Evolutionary conservation across 1,140 invertebrate species (phyloP).

Genomic region (Bombus affinis): DNA sequence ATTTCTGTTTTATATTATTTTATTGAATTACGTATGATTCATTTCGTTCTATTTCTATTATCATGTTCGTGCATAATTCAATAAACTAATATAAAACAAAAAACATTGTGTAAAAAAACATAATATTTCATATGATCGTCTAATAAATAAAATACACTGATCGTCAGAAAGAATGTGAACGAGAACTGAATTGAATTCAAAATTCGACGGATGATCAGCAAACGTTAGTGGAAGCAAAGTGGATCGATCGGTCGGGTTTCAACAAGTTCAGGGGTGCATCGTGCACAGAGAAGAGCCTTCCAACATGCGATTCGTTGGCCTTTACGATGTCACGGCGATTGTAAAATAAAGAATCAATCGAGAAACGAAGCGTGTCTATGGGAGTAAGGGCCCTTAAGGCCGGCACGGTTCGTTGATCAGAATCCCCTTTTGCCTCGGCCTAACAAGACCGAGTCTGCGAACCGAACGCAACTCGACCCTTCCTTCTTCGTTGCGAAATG

Average conservation of each 20-base stretch:
- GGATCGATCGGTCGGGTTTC: constrained; percentile 20
- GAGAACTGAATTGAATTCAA: background rate
- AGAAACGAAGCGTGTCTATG: constrained; percentile 80
- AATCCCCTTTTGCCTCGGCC: constrained; percentile 74
- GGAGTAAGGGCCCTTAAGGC: constrained; percentile 71
- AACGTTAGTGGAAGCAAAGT: constrained; percentile 19
- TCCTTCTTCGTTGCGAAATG: constrained; percentile 55
- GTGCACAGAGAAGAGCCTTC: background rate
- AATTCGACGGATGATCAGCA: background rate
- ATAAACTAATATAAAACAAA: too few species aligned
- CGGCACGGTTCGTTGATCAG: constrained; percentile 77
- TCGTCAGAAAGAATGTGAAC: too few species aligned
- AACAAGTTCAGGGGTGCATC: constrained; percentile 23
- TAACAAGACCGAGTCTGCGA: constrained; percentile 80
- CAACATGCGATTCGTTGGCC: constrained; percentile 49
- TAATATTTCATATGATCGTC: too few species aligned
- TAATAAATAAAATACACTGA: too few species aligned
- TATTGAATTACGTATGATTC: too few species aligned
- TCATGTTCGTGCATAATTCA: too few species aligned
- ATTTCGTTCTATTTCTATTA: too few species aligned
- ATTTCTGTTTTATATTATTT: too few species aligned
- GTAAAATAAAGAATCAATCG: constrained; percentile 82
- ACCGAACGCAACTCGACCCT: constrained; percentile 68
- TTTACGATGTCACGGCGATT: constrained; percentile 75
- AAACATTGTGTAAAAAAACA: too few species aligned